Percentiles rank a stretch among this genome's conserved stretches.
Evolutionary conservation across 2,888 invertebrate species (phyloP).

Genomic region (Eristalis arbustorum): DNA sequence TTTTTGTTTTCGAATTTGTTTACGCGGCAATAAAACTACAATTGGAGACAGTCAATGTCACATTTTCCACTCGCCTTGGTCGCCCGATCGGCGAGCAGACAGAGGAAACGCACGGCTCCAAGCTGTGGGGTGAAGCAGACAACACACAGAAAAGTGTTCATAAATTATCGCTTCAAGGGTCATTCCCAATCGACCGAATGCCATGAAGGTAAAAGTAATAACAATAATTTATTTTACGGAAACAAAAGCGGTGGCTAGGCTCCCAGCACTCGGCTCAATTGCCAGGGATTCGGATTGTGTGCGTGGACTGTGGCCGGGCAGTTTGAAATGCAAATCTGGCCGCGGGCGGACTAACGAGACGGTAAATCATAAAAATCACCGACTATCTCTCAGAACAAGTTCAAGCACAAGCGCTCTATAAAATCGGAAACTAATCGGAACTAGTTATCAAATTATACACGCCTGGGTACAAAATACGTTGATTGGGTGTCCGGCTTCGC

Average conservation of each 20-base stretch:
- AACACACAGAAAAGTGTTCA: not conserved
- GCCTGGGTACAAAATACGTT: not conserved
- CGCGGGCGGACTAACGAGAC: not conserved
- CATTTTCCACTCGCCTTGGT: slow-evolving; percentile 10
- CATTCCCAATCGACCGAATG: not conserved
- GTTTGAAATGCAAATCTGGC: slow-evolving; percentile 13
- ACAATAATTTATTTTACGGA: slow-evolving; percentile 26
- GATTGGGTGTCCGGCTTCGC: not conserved
- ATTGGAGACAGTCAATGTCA: slow-evolving; percentile 37
- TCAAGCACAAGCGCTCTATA: slow-evolving; percentile 5
- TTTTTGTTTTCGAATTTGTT: not conserved
- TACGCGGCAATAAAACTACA: slow-evolving; percentile 26
- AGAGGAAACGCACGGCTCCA: not conserved
- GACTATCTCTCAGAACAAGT: slow-evolving; percentile 11
- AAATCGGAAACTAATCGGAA: slow-evolving; percentile 6
- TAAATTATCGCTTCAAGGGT: slow-evolving; percentile 31
- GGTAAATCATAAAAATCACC: slow-evolving; percentile 16
- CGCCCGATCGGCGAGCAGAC: not conserved
- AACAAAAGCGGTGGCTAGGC: not conserved
- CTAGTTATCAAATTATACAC: slow-evolving; percentile 11
- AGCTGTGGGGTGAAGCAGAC: not conserved
- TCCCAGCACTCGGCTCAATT: slow-evolving; percentile 6
- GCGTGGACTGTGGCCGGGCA: not conserved
- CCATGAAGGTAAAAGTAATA: slow-evolving; percentile 44
- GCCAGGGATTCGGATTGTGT: not conserved